These are phyloP conservation scores for Melanerpes aurifrons DNA, from an alignment of 2,113 vertebrate species.

Conservation along the genomic window DNA sequence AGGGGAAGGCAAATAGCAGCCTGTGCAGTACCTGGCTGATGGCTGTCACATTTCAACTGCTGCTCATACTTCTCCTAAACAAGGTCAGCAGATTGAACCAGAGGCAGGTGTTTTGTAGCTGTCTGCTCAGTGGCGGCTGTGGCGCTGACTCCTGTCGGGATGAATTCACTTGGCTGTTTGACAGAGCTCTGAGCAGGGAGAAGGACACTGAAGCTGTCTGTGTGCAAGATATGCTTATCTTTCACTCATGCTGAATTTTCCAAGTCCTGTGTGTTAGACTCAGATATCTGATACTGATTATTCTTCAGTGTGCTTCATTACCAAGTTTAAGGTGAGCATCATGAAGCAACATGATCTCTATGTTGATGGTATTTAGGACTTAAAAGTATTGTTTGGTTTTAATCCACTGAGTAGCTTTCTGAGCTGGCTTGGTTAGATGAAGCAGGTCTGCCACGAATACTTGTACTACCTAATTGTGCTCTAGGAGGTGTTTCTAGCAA, in stretches of 20 bases:
- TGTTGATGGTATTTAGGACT: neutral
- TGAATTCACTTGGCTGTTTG: neutral
- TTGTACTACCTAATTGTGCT: neutral
- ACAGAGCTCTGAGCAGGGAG: neutral
- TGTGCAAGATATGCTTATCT: slow-evolving; percentile 19
- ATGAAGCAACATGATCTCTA: neutral
- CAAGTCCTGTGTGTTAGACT: neutral
- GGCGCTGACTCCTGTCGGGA: neutral
- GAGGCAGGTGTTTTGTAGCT: neutral
- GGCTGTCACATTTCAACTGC: neutral
- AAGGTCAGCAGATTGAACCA: neutral
- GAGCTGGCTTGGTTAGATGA: neutral
- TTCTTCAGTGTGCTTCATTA: neutral
- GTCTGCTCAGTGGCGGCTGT: neutral
- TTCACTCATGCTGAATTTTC: slow-evolving; percentile 40
- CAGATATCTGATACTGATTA: slow-evolving; percentile 32
- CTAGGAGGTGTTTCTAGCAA: neutral
- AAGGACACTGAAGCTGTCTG: neutral
- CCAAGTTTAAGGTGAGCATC: neutral
- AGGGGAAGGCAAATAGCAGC: neutral
- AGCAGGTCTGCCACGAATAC: neutral
- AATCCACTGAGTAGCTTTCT: neutral
- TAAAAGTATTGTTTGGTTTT: neutral
- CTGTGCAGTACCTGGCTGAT: accelerated
- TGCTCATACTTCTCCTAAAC: neutral